phyloP scores from a whole-genome alignment of 2,113 vertebrate genomes.

The Oophaga pumilio region DNA sequence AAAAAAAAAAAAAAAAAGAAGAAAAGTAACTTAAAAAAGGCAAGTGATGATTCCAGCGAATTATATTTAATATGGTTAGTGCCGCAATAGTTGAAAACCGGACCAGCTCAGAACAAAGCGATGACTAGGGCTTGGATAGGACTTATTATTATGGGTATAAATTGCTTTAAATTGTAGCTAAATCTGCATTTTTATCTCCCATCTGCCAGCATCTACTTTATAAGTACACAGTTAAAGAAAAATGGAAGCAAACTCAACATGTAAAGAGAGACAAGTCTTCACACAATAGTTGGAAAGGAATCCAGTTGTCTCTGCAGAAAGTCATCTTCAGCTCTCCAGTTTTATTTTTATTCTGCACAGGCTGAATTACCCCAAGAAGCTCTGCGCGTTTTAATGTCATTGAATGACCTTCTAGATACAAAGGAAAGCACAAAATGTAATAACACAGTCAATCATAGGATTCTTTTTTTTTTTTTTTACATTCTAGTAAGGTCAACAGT shows the following conservation, averaged over 20 bases:
- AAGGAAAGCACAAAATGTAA: not conserved
- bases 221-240: not conserved
- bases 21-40: too few relatives aligned
- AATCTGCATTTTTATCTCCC: not conserved
- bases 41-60: too few relatives aligned
- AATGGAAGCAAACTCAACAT: not conserved
- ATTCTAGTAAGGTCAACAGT: constrained; percentile 20
- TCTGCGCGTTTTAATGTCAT: constrained; percentile 5
- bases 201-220: not conserved
- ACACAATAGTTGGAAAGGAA: not conserved
- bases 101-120: not conserved
- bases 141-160: not conserved
- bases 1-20: too few relatives aligned
- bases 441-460: not conserved
- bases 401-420: not conserved
- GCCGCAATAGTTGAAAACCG: not conserved
- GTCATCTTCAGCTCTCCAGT: too few relatives aligned
- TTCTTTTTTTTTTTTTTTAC: constrained; percentile 4
- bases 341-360: not conserved
- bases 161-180: not conserved
- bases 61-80: not conserved
- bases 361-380: not conserved
- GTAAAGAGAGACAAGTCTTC: not conserved
- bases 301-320: not conserved
- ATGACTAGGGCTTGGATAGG: not conserved